A percentile compares a stretch with the other conserved stretches of the same genome.
These are phyloP conservation scores for Coluber constrictor DNA, from an alignment of 2,797 vertebrate species.

Conservation along the genomic window DNA sequence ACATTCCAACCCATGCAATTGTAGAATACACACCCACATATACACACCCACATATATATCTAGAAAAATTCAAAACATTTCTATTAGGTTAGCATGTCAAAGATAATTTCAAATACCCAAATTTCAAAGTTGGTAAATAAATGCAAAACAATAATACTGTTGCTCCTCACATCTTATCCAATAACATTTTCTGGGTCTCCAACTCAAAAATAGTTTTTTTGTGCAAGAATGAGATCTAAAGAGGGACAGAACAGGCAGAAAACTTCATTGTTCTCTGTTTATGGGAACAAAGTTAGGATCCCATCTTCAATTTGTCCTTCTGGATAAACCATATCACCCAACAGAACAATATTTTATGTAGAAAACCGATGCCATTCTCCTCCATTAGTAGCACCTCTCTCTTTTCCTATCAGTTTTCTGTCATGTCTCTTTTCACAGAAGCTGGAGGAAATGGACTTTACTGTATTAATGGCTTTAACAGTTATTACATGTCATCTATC, in stretches of 20 bases:
- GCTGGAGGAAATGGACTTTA: not conserved
- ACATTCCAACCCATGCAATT: not conserved
- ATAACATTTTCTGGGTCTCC: not conserved
- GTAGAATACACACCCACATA: not conserved
- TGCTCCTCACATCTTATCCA: not conserved
- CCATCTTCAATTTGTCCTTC: too few relatives aligned
- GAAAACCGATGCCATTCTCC: not conserved
- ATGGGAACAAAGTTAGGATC: not conserved
- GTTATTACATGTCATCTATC: not conserved
- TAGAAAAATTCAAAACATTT: not conserved
- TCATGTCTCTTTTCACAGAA: not conserved
- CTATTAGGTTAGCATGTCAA: not conserved
- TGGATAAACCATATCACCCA: not conserved
- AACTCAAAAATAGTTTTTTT: not conserved
- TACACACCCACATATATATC: too few relatives aligned
- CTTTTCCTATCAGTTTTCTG: not conserved
- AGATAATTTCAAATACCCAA: not conserved
- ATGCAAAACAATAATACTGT: not conserved
- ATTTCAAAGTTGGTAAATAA: not conserved
- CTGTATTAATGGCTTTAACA: not conserved
- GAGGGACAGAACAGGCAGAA: not conserved
- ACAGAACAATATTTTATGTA: not conserved
- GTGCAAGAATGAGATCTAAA: not conserved
- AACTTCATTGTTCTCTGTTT: not conserved
- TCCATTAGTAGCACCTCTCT: not conserved